Base-by-base conservation (phyloP, 2,888 invertebrate species). In the Drosophila longiperda region DNA sequence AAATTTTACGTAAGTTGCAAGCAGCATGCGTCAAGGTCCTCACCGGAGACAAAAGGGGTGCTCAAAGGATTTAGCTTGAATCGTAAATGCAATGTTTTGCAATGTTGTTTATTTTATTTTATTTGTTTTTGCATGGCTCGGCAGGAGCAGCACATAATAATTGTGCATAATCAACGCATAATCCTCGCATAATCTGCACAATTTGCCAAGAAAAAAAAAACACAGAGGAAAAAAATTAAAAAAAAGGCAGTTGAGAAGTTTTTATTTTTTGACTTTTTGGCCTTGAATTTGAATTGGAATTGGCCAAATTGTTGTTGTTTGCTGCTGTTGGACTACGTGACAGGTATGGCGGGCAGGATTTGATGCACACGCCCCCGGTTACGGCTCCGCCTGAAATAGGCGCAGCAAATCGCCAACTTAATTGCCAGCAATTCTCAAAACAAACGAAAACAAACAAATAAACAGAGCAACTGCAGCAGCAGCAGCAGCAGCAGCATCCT, bases 361-460 rank as follows among this genome's bases (percentile, higher is more conserved):
- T 66, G 66, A 42, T 72, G 75, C 67, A 58, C 85, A 82, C 89
- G 87, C 89, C 85, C 89, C 87, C 73, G 65, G 70, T 59, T 66
- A 73, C 71, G 73, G 73, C 75, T 73, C 69, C 67, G 73, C 55
- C 63, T 69, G 68, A 57, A 66, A 57, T 55, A 68, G 74, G 77
- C 75, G 76, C 75, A 80, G 53, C 85, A 72, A 76, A 87, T 78
- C 78, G 88, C 61, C 64, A 72, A 78, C 78, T 83, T 87, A 87
- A 87, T 87, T 88, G 89, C 77, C 71, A 75, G 78, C 74, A 87
- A 85, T 91, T 90, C 90, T 90, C 89, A 91, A 91, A 91, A 91
- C 91, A 91, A 91, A 91, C 80, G 91, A 91, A 89, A 87, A 90
- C 84, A 88, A 82, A 87, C 83, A 90, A 90, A 91, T 79, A 90